A percentile compares a stretch with the other conserved stretches of the same genome.
phyloP scores from a whole-genome alignment of 2,113 vertebrate genomes.

The Brachypteracias leptosomus region DNA sequence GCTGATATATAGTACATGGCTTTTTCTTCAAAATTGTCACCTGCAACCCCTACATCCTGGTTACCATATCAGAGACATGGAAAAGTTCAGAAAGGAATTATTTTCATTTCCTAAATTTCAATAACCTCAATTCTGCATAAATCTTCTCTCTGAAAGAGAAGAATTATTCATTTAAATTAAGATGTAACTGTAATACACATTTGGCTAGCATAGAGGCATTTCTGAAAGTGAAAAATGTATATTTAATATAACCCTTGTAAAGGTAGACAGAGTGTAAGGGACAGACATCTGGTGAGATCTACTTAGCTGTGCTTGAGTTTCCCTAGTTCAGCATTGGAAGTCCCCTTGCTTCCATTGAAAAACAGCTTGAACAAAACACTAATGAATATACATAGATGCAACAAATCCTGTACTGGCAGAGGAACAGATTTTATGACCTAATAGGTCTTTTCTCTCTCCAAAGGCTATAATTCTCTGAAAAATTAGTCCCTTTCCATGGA shows the following conservation, averaged over 20 bases:
- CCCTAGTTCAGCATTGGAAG: background rate
- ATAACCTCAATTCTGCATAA: background rate
- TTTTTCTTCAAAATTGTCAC: background rate
- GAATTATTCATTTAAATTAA: background rate
- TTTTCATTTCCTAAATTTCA: background rate
- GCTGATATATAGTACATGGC: background rate
- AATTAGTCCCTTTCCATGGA: background rate
- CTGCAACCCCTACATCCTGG: background rate
- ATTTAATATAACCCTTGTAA: background rate
- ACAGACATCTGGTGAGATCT: background rate
- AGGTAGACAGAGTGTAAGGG: background rate
- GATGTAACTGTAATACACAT: background rate
- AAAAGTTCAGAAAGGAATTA: background rate
- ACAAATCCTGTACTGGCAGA: conserved; percentile 56
- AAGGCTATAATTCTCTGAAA: conserved; percentile 6
- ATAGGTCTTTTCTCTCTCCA: conserved; percentile 42
- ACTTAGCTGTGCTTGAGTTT: background rate
- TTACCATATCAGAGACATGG: background rate
- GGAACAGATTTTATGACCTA: conserved; percentile 57
- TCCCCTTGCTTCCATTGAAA: conserved; percentile 14
- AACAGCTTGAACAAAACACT: conserved; percentile 41
- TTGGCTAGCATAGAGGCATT: background rate
- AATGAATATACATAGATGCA: conserved; percentile 57
- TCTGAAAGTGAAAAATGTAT: background rate
- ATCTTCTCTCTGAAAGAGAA: background rate